phyloP scores from a whole-genome alignment of 2,797 vertebrate species.

The Neosilurus mollespiculum region DNA sequence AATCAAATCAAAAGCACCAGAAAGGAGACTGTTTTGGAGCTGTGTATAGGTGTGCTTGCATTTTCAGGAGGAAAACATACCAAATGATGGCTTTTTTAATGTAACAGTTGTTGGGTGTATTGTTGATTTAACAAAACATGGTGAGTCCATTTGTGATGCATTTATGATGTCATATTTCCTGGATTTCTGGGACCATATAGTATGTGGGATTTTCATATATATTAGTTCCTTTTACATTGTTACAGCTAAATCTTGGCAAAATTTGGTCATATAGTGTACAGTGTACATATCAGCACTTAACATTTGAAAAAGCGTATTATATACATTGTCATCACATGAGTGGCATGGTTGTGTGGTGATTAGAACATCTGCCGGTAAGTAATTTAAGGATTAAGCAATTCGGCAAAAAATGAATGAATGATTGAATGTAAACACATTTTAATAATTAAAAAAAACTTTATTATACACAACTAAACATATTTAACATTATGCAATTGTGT shows the following conservation, averaged over 20 bases:
- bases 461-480: neutral
- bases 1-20: constrained; percentile 66
- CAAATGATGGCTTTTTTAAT: neutral
- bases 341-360: too few species aligned
- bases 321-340: neutral
- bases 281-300: neutral
- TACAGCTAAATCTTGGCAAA: neutral
- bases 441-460: neutral
- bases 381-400: too few species aligned
- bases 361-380: too few species aligned
- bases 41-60: constrained; percentile 5
- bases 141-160: neutral
- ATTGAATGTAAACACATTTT: neutral
- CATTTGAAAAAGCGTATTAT: neutral
- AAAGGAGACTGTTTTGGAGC: neutral
- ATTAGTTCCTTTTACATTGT: neutral
- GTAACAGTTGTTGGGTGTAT: neutral
- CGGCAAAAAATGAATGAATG: too few species aligned
- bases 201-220: neutral
- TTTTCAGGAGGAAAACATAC: neutral
- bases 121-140: neutral
- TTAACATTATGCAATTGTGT: neutral
- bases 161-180: neutral
- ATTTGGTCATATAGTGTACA: neutral
- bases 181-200: neutral